Evolutionary conservation across 2,797 vertebrate species (phyloP).

Genomic region (Nannoperca australis): DNA sequence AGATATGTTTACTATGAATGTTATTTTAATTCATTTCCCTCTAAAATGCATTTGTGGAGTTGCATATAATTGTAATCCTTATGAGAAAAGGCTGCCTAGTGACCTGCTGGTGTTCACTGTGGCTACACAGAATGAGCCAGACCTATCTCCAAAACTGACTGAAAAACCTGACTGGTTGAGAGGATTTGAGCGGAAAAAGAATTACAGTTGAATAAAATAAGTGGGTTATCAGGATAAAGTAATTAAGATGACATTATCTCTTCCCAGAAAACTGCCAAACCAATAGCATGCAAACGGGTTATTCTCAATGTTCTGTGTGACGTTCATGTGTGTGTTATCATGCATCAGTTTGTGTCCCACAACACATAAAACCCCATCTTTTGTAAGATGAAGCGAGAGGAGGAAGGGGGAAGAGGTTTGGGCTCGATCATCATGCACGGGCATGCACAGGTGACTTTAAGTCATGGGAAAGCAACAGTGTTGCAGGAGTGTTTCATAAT

Average conservation of each 20-base stretch:
- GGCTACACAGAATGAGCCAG: background rate
- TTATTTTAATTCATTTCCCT: background rate
- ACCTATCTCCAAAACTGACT: conserved; percentile 7
- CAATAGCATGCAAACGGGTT: background rate
- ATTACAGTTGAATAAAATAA: conserved; percentile 8
- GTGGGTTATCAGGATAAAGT: background rate
- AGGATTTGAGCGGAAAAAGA: conserved; percentile 9
- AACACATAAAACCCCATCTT: conserved; percentile 1
- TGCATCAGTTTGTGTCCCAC: conserved; percentile 14
- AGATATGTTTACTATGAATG: background rate
- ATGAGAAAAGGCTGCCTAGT: background rate
- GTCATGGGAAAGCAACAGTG: conserved; percentile 42
- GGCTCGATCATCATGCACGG: conserved; percentile 28
- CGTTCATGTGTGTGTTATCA: background rate
- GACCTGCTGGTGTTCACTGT: background rate
- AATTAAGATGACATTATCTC: conserved; percentile 18
- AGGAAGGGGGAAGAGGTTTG: background rate
- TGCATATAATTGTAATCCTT: background rate
- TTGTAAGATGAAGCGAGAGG: conserved; percentile 17
- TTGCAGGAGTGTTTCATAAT: conserved; percentile 26
- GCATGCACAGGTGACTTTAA: conserved; percentile 38
- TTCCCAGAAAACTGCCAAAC: conserved; percentile 12
- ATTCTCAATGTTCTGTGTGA: background rate
- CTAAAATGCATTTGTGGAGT: background rate
- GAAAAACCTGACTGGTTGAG: conserved; percentile 16